Conservation (phyloP, 2,888 invertebrate species). For the Eupithecia vulgata region DNA sequence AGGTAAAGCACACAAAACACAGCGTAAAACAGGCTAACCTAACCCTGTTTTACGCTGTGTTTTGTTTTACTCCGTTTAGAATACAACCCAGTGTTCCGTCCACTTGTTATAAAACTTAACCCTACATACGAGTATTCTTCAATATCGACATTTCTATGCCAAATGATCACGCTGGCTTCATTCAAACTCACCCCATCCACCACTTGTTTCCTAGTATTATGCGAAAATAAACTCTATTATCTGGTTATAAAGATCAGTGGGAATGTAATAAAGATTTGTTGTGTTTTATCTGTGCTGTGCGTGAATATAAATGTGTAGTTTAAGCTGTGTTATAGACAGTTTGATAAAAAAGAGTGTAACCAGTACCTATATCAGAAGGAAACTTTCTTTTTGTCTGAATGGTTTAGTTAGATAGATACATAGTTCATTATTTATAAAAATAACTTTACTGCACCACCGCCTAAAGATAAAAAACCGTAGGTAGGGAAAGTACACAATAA, state of each 20-base stretch:
- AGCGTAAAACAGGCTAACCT: too few species aligned
- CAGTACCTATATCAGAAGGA: too few species aligned
- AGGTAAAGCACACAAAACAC: too few species aligned
- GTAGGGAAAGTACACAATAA: too few species aligned
- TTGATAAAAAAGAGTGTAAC: neutral
- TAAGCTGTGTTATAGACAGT: slow-evolving; percentile 5
- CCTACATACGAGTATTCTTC: neutral
- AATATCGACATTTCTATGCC: slow-evolving; percentile 58
- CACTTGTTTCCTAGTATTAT: slow-evolving; percentile 23
- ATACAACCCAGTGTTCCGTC: neutral
- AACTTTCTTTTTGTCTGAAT: too few species aligned
- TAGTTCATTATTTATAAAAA: too few species aligned
- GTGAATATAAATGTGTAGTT: slow-evolving; percentile 29
- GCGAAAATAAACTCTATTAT: slow-evolving; percentile 47
- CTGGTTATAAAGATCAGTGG: slow-evolving; percentile 32
- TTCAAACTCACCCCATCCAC: slow-evolving; percentile 47
- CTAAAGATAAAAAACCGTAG: too few species aligned
- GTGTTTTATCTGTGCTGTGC: slow-evolving; percentile 27
- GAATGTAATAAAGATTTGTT: slow-evolving; percentile 28
- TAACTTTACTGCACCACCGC: too few species aligned
- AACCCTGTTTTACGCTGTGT: neutral
- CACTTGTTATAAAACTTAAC: neutral
- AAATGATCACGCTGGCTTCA: slow-evolving; percentile 60
- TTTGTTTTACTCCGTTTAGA: neutral
- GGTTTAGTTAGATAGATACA: too few species aligned